These are phyloP conservation scores for Uropetala carovei DNA, from an alignment of 2,888 invertebrate genomes.

Conservation along the genomic window DNA sequence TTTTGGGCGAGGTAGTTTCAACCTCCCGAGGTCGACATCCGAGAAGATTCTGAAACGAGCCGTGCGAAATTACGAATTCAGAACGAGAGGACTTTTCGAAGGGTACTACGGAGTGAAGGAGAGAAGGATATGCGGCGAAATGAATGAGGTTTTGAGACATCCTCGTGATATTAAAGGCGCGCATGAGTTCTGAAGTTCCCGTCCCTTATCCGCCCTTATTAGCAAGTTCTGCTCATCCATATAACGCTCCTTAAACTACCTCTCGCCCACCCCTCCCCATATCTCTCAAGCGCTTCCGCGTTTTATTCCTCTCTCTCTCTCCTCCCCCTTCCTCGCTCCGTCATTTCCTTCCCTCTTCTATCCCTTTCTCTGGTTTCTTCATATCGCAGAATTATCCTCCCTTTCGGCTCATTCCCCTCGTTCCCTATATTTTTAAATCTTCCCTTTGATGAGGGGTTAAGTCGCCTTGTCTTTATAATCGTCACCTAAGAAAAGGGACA, in stretches of 20 bases:
- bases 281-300: neutral
- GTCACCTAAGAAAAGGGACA: neutral
- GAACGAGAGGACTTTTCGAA: neutral
- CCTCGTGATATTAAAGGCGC: conserved; percentile 57
- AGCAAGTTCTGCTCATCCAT: conserved; percentile 15
- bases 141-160: conserved; percentile 35
- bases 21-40: neutral
- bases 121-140: neutral
- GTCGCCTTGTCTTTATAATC: neutral
- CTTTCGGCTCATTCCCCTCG: conserved; percentile 35
- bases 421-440: conserved; percentile 64
- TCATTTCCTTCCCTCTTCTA: neutral
- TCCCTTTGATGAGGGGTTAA: conserved; percentile 51
- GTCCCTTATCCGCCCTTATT: conserved; percentile 16
- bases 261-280: neutral
- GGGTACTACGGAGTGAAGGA: neutral
- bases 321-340: neutral
- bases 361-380: neutral
- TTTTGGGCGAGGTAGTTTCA: no score
- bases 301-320: neutral
- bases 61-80: neutral
- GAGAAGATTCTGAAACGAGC: neutral
- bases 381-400: no score
- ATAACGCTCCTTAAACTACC: neutral
- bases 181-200: conserved; percentile 35